Conservation (phyloP, 2,113 vertebrate genomes). For the Tinamus guttatus region DNA sequence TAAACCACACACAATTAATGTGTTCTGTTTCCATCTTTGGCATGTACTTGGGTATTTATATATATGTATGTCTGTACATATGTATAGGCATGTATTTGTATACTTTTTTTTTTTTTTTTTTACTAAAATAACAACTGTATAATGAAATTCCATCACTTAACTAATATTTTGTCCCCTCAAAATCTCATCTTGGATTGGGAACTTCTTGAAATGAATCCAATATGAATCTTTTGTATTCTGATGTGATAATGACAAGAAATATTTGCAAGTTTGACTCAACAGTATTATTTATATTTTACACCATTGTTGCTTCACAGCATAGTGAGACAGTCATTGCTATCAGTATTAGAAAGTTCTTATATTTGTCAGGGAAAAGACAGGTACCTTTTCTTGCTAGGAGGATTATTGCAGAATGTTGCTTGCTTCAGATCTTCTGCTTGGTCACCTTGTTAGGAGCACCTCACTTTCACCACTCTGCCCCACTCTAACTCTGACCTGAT, state of each 20-base stretch:
- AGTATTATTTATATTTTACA: not conserved
- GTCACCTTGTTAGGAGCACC: rapidly evolving
- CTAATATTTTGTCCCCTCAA: not conserved
- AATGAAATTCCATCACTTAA: not conserved
- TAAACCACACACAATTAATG: not conserved
- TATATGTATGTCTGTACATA: not conserved
- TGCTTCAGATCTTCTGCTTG: not conserved
- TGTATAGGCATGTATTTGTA: not conserved
- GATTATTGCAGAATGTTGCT: not conserved
- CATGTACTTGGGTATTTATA: not conserved
- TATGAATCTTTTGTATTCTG: rapidly evolving
- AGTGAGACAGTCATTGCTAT: not conserved
- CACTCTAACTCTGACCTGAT: not conserved
- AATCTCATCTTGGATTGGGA: not conserved
- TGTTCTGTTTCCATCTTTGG: not conserved
- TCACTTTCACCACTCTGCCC: not conserved
- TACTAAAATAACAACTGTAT: not conserved
- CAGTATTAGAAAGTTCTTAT: not conserved
- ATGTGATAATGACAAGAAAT: not conserved
- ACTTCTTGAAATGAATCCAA: not conserved
- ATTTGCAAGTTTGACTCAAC: not conserved
- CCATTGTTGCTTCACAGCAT: not conserved
- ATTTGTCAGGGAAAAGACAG: not conserved
- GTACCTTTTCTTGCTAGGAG: not conserved
- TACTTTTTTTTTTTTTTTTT: not conserved